Evolutionary conservation across 2,797 vertebrate genomes (phyloP), one percentile per base, ranked within the genome.

Genomic region (Acanthurus tractus): DNA sequence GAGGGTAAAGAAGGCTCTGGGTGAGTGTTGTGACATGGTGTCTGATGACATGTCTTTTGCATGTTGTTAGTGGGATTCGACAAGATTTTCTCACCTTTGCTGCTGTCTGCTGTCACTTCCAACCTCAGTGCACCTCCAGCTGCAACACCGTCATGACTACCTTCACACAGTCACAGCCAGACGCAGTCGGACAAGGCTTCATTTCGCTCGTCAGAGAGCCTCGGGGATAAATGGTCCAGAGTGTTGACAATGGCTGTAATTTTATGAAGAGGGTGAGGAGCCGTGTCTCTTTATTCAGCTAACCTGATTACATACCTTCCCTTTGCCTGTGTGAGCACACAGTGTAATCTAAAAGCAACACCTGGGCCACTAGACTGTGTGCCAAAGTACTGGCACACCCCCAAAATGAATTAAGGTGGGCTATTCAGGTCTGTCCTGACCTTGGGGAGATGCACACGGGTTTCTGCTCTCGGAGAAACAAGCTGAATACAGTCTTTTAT

Each of bases 261-360:
- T 96, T 95, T 89, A 93, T 91, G 82, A 92, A 94, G 89, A 89
- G 90, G 81, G 70, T 64, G 77, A 91, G 92, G 76, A 89, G 90
- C 89, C 85, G 84, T 75, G 65, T 86, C 88, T 91, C 87, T 93
- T 90, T 95, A 87, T 93, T 88, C 87, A 54, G 84, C 91, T 95
- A 95, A 96, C 93, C 88, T 91, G 94, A 95, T 96, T 96, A 94
- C 83, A 91, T 87, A 79, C 82, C 81, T 89, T 82, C 88, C 73
- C 84, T 79, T 81, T 63, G 71, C 80, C 82, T 70, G 81, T 86
- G 88, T 84, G 90, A 91, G 82, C 72, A 71, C 88, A 85, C 92
- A 52, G 84, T 88, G 88, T 95, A 95, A 96, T 96, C 95, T 95
- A 90, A 94, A 93, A 94, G 91, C 90, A 95, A 94, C 95, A 96